phyloP scores from a whole-genome alignment of 2,888 invertebrate species.

The Marronus borbonicus region DNA sequence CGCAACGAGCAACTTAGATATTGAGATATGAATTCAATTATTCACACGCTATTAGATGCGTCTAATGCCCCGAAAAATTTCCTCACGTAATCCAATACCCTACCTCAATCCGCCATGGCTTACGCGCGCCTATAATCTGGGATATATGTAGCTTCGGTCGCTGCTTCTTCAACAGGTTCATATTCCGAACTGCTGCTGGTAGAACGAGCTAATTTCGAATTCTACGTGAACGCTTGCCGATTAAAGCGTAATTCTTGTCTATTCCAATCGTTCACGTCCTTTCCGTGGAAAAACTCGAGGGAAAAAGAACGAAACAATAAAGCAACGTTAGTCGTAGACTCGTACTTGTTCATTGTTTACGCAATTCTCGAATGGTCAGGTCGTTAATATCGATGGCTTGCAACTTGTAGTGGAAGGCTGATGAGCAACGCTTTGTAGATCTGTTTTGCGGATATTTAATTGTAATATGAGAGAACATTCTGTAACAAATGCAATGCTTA shows the following conservation, averaged over 20 bases:
- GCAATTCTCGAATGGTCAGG: background rate
- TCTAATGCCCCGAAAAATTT: no score
- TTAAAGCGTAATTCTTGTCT: constrained; percentile 4
- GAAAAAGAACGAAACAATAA: constrained; percentile 3
- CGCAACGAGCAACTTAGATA: no score
- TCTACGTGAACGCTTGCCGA: background rate
- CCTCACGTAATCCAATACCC: no score
- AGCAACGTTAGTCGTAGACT: background rate
- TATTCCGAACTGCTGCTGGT: background rate
- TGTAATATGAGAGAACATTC: no score
- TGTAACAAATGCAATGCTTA: no score
- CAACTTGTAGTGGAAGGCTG: no score
- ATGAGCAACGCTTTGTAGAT: no score
- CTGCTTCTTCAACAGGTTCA: background rate
- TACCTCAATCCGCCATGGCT: no score
- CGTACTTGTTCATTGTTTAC: background rate
- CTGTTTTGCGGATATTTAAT: no score
- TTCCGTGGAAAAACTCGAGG: background rate
- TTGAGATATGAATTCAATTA: no score
- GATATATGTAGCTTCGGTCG: background rate
- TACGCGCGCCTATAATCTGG: no score
- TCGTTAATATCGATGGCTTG: background rate
- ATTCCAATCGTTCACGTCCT: constrained; percentile 13
- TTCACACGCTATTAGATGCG: no score
- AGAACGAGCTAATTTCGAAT: background rate